Conservation (phyloP, 2,113 vertebrate species). For the Lophura nycthemera region DNA sequence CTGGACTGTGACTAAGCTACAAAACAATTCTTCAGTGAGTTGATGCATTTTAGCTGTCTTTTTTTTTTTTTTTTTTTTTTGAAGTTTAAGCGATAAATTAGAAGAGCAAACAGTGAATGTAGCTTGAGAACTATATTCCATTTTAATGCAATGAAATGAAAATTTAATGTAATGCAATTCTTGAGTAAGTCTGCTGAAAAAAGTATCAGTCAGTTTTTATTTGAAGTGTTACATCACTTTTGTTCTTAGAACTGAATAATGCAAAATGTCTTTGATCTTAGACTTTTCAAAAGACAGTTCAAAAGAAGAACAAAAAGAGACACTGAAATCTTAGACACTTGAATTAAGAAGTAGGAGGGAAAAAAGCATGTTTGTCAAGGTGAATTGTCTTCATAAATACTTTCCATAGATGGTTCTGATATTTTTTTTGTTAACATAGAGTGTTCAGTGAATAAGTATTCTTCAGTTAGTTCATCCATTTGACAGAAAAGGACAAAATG, state of each 20-base stretch:
- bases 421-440: neutral
- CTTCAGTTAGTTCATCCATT: neutral
- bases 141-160: constrained; percentile 2
- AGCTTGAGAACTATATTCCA: constrained; percentile 6
- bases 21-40: neutral
- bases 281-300: constrained; percentile 2
- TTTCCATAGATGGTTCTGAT: neutral
- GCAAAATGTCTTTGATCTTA: constrained; percentile 5
- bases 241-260: constrained; percentile 20
- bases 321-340: neutral
- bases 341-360: neutral
- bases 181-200: neutral
- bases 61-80: neutral
- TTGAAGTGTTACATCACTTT: constrained; percentile 16
- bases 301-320: constrained; percentile 13
- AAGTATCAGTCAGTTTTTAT: neutral
- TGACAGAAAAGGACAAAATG: neutral
- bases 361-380: neutral
- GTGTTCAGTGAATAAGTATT: neutral
- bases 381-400: neutral
- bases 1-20: neutral
- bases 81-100: neutral
- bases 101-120: neutral
- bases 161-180: neutral
- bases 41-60: neutral